Conservation (phyloP, 1,140 invertebrate species). For the Tribolium castaneum region DNA sequence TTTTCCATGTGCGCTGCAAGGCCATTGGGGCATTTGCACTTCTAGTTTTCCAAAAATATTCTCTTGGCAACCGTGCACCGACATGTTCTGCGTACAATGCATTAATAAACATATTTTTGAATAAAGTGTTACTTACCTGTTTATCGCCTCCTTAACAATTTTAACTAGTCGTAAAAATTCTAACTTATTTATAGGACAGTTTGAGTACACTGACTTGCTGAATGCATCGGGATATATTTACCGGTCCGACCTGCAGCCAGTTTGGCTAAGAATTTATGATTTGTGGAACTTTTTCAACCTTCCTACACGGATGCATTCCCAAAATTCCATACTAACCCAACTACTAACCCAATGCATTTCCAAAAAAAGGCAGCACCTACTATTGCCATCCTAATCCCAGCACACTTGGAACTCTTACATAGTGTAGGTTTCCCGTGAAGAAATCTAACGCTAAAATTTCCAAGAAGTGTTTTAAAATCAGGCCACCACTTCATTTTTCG, state of each 20-base stretch:
- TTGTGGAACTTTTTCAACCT: background rate
- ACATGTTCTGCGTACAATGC: background rate
- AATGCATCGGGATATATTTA: background rate
- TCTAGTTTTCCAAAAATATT: background rate
- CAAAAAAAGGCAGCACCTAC: too few relatives aligned
- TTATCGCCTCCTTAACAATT: background rate
- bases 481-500: too few relatives aligned
- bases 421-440: too few relatives aligned
- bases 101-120: background rate
- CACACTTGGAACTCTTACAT: too few relatives aligned
- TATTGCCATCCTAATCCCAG: background rate
- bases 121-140: background rate
- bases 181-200: background rate
- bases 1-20: background rate
- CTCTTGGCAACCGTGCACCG: background rate
- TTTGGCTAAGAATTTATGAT: background rate
- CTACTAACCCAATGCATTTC: too few relatives aligned
- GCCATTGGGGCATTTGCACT: background rate
- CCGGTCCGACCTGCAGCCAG: background rate
- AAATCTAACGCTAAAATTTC: too few relatives aligned
- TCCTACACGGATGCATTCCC: background rate
- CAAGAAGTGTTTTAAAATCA: too few relatives aligned
- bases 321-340: background rate
- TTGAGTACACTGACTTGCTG: background rate
- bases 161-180: background rate